phyloP scores from a whole-genome alignment of 2,888 invertebrate species.

The Cactoblastis cactorum region DNA sequence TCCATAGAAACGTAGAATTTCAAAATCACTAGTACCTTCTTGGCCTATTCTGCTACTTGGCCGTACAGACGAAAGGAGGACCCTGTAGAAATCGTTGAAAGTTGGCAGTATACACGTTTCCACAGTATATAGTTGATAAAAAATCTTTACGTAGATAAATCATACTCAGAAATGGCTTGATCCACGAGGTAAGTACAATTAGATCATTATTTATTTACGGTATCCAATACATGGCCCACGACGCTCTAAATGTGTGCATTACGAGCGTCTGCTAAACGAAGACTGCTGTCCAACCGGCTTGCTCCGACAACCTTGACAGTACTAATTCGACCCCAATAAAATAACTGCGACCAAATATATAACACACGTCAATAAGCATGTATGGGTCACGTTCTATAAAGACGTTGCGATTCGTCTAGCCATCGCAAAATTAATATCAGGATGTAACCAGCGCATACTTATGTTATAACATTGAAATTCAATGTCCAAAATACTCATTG shows the following conservation, averaged over 20 bases:
- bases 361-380: constrained; percentile 24
- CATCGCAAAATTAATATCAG: constrained; percentile 11
- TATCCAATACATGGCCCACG: constrained; percentile 35
- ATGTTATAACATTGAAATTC: constrained; percentile 5
- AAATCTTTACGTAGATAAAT: constrained; percentile 24
- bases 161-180: constrained; percentile 62
- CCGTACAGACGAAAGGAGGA: constrained; percentile 50
- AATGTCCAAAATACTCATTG: constrained; percentile 24
- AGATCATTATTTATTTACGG: constrained; percentile 77
- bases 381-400: constrained; percentile 7
- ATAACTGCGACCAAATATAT: constrained; percentile 28
- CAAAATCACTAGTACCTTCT: not conserved
- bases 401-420: constrained; percentile 10
- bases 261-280: constrained; percentile 43
- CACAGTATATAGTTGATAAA: constrained; percentile 16
- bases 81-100: constrained; percentile 68
- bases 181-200: constrained; percentile 60
- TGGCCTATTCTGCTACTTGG: constrained; percentile 22
- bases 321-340: constrained; percentile 36
- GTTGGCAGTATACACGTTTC: constrained; percentile 42
- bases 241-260: constrained; percentile 48
- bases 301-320: constrained; percentile 60
- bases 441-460: not conserved
- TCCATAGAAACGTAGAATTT: too few relatives aligned
- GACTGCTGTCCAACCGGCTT: constrained; percentile 49